Percentiles rank a stretch among this genome's conserved stretches.
phyloP scores from a whole-genome alignment of 1,140 invertebrate genomes.

The Trichonephila clavata region DNA sequence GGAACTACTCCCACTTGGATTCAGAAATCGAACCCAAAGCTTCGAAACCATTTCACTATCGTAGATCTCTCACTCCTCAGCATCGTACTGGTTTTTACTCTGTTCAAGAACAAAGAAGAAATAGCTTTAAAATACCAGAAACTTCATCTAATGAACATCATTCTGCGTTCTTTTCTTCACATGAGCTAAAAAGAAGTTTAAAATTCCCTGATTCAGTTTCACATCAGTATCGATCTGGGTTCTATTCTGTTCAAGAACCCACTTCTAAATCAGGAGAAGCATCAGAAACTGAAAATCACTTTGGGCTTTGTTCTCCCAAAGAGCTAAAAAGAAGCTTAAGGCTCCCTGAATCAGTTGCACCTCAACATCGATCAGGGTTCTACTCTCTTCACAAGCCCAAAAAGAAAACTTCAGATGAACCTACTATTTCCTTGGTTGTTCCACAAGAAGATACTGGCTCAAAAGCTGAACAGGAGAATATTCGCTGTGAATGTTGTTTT shows the following conservation, averaged over 20 bases:
- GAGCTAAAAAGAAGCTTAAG: slow-evolving; percentile 22
- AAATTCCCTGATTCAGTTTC: background rate
- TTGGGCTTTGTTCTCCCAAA: background rate
- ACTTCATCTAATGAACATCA: background rate
- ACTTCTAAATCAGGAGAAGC: background rate
- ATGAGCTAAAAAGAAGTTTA: slow-evolving; percentile 7
- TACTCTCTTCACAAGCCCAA: slow-evolving; percentile 40
- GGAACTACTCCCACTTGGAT: slow-evolving; percentile 4
- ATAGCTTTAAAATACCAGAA: background rate
- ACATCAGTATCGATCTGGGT: slow-evolving; percentile 14
- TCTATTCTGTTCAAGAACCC: slow-evolving; percentile 39
- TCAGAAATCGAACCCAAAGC: background rate
- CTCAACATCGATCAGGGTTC: slow-evolving; percentile 51
- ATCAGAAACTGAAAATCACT: background rate
- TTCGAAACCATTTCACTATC: background rate
- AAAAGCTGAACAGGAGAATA: background rate
- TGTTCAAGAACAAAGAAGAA: background rate
- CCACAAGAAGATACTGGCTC: background rate
- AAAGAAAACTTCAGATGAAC: slow-evolving; percentile 9
- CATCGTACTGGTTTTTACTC: slow-evolving; percentile 37
- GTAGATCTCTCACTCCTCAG: slow-evolving; percentile 1
- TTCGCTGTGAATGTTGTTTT: background rate
- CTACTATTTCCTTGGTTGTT: background rate
- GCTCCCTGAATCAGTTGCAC: background rate
- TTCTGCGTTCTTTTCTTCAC: background rate